These are phyloP conservation scores for Lordiphosa mommai DNA, from an alignment of 1,140 invertebrate species.

Conservation along the genomic window DNA sequence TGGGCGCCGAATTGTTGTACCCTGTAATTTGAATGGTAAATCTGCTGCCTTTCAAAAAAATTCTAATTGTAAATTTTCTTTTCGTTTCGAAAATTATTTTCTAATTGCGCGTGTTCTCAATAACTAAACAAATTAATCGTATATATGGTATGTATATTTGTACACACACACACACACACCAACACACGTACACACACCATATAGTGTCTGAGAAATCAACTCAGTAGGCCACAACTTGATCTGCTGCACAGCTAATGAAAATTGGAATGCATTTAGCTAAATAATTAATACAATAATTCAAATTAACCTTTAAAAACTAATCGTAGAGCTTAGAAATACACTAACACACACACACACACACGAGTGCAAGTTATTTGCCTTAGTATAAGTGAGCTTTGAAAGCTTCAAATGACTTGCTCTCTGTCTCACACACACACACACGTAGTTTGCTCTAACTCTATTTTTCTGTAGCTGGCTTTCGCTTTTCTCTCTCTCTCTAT, in stretches of 20 bases:
- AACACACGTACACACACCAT: slow-evolving; percentile 7
- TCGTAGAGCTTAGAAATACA: slow-evolving; percentile 48
- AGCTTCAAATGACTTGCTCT: not conserved
- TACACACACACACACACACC: slow-evolving; percentile 40
- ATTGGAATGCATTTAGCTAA: slow-evolving; percentile 74
- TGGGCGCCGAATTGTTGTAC: too few species aligned
- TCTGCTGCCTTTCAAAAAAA: slow-evolving; percentile 2
- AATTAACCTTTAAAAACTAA: slow-evolving; percentile 37
- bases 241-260: slow-evolving; percentile 20
- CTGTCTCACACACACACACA: not conserved
- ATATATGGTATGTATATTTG: slow-evolving; percentile 75
- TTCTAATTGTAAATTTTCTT: slow-evolving; percentile 57
- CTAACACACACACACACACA: slow-evolving; percentile 12
- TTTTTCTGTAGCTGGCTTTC: slow-evolving; percentile 14
- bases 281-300: slow-evolving; percentile 66
- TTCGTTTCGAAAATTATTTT: slow-evolving; percentile 55
- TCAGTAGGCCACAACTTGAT: slow-evolving; percentile 37
- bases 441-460: slow-evolving; percentile 6
- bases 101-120: slow-evolving; percentile 41
- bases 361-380: not conserved
- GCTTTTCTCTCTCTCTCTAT: not conserved
- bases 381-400: slow-evolving; percentile 2
- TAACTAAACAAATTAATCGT: slow-evolving; percentile 51
- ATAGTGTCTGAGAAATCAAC: slow-evolving; percentile 63
- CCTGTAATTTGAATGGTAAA: too few species aligned